A percentile compares a stretch with the other conserved stretches of the same genome.
Conservation (phyloP, 2,888 invertebrate species). For the Aphodius granarius region DNA sequence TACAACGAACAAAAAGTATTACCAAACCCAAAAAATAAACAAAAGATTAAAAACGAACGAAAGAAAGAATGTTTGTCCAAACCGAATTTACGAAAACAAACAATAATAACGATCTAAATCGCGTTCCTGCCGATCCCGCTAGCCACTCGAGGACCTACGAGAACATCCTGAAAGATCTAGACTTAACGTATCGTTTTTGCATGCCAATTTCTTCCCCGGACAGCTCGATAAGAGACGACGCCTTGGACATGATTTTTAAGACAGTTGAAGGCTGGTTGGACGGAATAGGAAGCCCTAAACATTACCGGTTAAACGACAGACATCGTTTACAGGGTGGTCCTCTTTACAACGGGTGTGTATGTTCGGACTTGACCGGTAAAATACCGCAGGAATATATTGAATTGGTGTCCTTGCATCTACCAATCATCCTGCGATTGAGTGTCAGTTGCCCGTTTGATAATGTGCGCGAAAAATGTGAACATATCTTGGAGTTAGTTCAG, state of each 20-base stretch:
- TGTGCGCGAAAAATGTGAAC: conserved; percentile 60
- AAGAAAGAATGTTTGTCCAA: conserved; percentile 47
- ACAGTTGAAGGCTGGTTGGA: conserved; percentile 60
- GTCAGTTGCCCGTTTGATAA: conserved; percentile 63
- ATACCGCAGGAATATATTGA: conserved; percentile 57
- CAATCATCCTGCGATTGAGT: conserved; percentile 61
- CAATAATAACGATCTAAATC: conserved; percentile 46
- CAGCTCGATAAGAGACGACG: conserved; percentile 56
- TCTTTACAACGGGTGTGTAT: conserved; percentile 51
- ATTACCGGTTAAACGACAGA: conserved; percentile 47
- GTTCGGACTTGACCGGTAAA: conserved; percentile 49
- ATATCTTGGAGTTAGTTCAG: conserved; percentile 61
- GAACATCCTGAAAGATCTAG: conserved; percentile 51
- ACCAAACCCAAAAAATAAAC: background rate
- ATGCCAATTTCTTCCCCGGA: conserved; percentile 59
- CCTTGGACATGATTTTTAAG: conserved; percentile 56
- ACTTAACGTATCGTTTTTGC: conserved; percentile 57
- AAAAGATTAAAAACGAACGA: background rate
- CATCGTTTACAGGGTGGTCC: conserved; percentile 46
- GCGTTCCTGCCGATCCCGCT: conserved; percentile 34
- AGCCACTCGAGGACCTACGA: conserved; percentile 39
- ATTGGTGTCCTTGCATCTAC: conserved; percentile 58
- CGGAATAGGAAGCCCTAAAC: conserved; percentile 57
- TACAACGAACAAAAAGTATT: conserved; percentile 40
- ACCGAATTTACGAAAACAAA: conserved; percentile 49